phyloP scores from a whole-genome alignment of 2,797 vertebrate genomes.

The Typhlichthys subterraneus region DNA sequence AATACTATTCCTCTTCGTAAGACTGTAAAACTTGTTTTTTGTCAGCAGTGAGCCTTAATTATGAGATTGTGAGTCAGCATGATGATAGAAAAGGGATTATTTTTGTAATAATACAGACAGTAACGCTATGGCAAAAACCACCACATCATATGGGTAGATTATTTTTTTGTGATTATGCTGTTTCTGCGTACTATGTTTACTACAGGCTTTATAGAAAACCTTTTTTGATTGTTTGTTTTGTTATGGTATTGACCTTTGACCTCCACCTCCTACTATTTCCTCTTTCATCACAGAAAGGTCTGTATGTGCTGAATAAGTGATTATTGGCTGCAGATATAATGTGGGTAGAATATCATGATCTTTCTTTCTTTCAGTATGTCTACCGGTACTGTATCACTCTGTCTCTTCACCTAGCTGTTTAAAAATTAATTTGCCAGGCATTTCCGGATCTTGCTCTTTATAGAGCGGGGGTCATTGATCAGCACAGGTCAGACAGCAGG shows the following conservation, averaged over 20 bases:
- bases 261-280: background rate
- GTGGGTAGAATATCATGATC: background rate
- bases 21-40: too few species aligned
- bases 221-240: background rate
- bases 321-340: background rate
- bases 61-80: too few species aligned
- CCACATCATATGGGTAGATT: background rate
- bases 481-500: constrained; percentile 66
- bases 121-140: background rate
- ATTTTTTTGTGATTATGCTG: background rate
- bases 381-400: too few species aligned
- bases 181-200: too few species aligned
- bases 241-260: background rate
- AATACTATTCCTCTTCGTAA: too few species aligned
- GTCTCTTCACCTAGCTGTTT: constrained; percentile 14
- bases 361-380: background rate
- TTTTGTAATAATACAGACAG: too few species aligned
- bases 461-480: constrained; percentile 71
- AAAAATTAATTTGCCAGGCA: constrained; percentile 60
- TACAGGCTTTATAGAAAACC: too few species aligned
- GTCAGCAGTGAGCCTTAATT: too few species aligned
- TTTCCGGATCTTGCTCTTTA: constrained; percentile 64
- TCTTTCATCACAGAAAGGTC: background rate
- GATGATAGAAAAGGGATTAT: too few species aligned
- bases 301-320: background rate